A percentile compares a stretch with the other conserved stretches of the same genome.
These are phyloP conservation scores for Haliclona indistincta DNA, from an alignment of 37 sponge, comb jelly and placozoan species.

Conservation along the genomic window DNA sequence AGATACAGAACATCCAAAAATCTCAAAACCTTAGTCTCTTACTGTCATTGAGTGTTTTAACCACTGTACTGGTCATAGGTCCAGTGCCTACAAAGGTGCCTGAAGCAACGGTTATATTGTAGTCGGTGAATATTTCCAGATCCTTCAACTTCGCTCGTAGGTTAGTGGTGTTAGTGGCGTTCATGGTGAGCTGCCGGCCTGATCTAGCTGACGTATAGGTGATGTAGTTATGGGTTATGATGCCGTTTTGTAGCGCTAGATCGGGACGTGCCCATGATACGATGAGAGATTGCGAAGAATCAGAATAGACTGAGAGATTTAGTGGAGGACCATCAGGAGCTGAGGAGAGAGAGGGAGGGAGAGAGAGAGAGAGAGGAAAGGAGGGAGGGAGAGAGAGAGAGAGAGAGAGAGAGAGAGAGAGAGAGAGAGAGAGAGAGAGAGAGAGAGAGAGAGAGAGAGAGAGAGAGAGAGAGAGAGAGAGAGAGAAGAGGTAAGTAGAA, in stretches of 20 bases:
- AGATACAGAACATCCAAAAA: background rate
- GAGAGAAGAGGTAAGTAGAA: background rate
- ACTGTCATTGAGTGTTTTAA: constrained; percentile 8
- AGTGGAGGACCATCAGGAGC: background rate
- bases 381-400: background rate
- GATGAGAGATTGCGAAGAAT: background rate
- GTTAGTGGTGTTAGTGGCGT: no score
- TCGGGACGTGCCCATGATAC: background rate
- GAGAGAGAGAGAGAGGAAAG: background rate
- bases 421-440: background rate
- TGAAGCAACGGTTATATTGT: constrained; percentile 35
- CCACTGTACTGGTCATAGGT: background rate
- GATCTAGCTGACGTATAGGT: background rate
- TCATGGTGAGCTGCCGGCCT: no score
- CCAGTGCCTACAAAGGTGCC: background rate
- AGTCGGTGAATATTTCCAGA: constrained; percentile 34
- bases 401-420: background rate
- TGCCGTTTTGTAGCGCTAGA: background rate
- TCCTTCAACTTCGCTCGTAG: background rate
- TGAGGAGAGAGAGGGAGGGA: background rate
- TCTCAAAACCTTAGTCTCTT: background rate
- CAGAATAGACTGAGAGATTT: background rate
- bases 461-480: background rate
- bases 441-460: background rate
- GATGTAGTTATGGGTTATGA: background rate